phyloP scores from a whole-genome alignment of 2,888 invertebrate species.

The Cancer borealis region DNA sequence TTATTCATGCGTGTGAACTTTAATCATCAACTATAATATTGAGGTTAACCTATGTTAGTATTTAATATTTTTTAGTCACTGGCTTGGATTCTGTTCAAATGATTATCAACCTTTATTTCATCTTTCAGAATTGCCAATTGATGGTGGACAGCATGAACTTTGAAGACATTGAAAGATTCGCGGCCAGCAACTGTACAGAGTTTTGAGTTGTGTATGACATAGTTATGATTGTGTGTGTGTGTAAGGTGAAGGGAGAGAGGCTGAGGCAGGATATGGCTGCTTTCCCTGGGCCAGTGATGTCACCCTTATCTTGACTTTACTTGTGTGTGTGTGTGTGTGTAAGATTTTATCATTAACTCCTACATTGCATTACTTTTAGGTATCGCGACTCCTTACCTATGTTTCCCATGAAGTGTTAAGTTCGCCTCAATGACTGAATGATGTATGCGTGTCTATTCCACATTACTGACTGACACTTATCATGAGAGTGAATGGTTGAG shows the following conservation, averaged over 20 bases:
- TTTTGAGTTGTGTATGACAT: slow-evolving; percentile 52
- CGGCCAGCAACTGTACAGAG: slow-evolving; percentile 75
- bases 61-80: neutral
- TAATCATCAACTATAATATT: neutral
- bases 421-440: too few species aligned
- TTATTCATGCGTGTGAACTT: neutral
- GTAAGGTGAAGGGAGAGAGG: neutral
- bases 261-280: neutral
- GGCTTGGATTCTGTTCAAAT: neutral
- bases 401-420: neutral
- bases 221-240: slow-evolving; percentile 36
- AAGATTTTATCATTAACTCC: neutral
- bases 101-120: neutral
- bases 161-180: slow-evolving; percentile 76
- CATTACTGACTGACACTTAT: neutral
- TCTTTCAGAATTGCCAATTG: slow-evolving; percentile 74
- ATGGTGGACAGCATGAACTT: slow-evolving; percentile 76
- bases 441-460: neutral
- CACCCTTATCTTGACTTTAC: neutral
- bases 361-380: neutral
- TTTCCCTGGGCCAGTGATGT: neutral
- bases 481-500: neutral
- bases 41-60: neutral
- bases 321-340: neutral
- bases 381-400: neutral